A percentile compares a stretch with the other conserved stretches of the same genome.
Evolutionary conservation across 2,113 vertebrate species (phyloP).

Genomic region (Telmatochromis sp.): DNA sequence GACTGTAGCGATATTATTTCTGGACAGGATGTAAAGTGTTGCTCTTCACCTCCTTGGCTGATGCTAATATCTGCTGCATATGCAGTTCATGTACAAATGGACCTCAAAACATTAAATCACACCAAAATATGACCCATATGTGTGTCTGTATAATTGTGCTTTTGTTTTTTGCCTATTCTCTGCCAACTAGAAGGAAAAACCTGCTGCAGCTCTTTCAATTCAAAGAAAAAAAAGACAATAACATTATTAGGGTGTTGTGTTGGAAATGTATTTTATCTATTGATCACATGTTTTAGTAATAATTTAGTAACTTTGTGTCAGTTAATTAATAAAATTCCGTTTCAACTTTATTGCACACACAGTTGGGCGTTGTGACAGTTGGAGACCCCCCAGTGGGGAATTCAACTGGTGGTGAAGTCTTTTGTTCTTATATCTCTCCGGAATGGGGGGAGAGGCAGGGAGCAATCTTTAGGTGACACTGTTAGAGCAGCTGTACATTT

Average conservation of each 20-base stretch:
- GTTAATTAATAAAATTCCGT: background rate
- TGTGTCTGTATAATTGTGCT: background rate
- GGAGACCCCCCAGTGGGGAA: background rate
- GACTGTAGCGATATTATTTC: background rate
- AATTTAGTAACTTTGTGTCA: background rate
- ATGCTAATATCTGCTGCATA: background rate
- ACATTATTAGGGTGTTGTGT: background rate
- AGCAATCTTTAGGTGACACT: background rate
- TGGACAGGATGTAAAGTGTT: background rate
- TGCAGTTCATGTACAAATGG: background rate
- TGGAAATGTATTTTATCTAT: fast-evolving
- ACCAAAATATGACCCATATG: background rate
- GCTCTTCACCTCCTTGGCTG: background rate
- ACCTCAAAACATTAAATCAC: background rate
- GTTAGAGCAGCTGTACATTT: background rate
- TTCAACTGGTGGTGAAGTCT: background rate
- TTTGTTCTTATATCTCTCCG: background rate
- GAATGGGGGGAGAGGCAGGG: background rate
- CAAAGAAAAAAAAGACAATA: background rate
- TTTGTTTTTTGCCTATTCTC: fast-evolving
- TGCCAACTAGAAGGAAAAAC: background rate
- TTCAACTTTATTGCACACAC: background rate
- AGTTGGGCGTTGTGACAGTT: background rate
- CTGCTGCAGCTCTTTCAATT: background rate
- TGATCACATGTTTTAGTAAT: background rate